These are phyloP conservation scores for Pantherophis alleghaniensis DNA, from an alignment of 2,797 vertebrate species.

Conservation along the genomic window DNA sequence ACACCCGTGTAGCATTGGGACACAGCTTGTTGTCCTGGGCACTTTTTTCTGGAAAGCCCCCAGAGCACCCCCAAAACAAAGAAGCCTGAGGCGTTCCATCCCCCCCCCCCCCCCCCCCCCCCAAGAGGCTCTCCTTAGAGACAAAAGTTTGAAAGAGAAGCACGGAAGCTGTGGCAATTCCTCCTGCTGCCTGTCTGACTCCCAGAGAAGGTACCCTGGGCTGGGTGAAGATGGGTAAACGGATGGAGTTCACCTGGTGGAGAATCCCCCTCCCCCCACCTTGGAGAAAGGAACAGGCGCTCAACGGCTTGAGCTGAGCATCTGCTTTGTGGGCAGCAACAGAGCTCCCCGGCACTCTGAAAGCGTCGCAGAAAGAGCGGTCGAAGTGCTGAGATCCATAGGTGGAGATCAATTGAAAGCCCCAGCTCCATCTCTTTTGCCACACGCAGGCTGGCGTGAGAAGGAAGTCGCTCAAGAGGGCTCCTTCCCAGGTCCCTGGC, in stretches of 20 bases:
- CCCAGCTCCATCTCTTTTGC: background rate
- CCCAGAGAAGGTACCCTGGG: background rate
- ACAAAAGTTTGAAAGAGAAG: background rate
- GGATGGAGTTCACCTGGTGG: background rate
- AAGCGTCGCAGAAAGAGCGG: background rate
- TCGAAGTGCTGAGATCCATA: background rate
- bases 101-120: too few relatives aligned
- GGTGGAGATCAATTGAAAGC: background rate
- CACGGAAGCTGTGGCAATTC: background rate
- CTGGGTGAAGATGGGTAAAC: background rate
- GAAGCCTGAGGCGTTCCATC: background rate
- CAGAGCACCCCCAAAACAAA: background rate
- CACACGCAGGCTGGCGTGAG: background rate
- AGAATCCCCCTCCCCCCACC: background rate
- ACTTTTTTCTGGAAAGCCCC: background rate
- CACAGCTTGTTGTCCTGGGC: background rate
- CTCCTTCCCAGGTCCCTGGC: background rate
- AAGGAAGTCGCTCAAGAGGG: background rate
- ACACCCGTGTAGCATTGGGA: background rate
- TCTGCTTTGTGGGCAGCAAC: background rate
- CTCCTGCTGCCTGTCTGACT: background rate
- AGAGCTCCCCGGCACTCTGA: background rate
- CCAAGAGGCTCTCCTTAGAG: background rate
- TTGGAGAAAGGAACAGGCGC: background rate
- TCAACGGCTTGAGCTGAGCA: background rate